Percentiles rank a stretch among this genome's conserved stretches.
phyloP scores from a whole-genome alignment of 1,140 invertebrate species.

The Cherax quadricarinatus region DNA sequence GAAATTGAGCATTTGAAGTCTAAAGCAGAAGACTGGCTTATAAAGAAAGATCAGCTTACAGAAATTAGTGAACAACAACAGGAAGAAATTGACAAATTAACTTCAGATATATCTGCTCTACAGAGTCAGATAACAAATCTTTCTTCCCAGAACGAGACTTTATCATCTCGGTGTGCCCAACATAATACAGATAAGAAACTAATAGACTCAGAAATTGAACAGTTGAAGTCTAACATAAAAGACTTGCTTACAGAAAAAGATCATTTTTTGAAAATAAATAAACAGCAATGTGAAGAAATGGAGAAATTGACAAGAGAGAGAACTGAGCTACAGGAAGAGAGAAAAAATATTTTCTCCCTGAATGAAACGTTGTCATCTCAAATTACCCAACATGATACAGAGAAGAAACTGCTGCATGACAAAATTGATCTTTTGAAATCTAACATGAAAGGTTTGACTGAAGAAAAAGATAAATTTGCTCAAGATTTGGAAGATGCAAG shows the following conservation, averaged over 20 bases:
- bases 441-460: not conserved
- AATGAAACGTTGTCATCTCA: not conserved
- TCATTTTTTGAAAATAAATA: not conserved
- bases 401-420: not conserved
- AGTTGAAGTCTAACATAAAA: not conserved
- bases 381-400: not conserved
- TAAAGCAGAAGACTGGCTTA: not conserved
- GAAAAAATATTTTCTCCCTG: not conserved
- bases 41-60: not conserved
- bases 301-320: not conserved
- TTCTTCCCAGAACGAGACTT: not conserved
- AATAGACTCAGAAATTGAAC: not conserved
- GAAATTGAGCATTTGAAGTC: slow-evolving; percentile 17
- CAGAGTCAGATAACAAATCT: not conserved
- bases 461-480: not conserved
- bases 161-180: not conserved
- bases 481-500: not conserved
- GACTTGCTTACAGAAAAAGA: slow-evolving; percentile 20
- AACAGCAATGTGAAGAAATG: slow-evolving; percentile 20
- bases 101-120: not conserved
- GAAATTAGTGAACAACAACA: slow-evolving; percentile 11
- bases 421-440: not conserved
- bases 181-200: not conserved
- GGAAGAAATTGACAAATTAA: slow-evolving; percentile 1
- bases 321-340: not conserved